Conservation (phyloP, 2,797 vertebrate species). For the Oophaga sylvatica region DNA sequence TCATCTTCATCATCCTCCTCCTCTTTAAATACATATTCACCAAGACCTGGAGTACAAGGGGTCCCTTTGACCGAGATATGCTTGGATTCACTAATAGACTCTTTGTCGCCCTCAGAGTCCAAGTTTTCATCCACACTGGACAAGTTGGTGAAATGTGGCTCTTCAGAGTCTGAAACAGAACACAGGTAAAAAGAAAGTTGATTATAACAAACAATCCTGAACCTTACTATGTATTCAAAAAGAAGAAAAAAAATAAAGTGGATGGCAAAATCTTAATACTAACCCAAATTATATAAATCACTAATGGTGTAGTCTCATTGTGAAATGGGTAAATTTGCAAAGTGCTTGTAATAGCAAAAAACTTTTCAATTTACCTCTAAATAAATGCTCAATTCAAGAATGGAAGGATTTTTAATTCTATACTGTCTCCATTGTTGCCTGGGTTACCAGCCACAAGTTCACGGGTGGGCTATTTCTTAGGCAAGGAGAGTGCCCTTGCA, state of each 20-base stretch:
- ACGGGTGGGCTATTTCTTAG: too few species aligned
- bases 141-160: slow-evolving; percentile 90
- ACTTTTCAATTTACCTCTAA: too few species aligned
- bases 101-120: slow-evolving; percentile 94
- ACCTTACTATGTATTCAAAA: not conserved
- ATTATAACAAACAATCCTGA: slow-evolving; percentile 24
- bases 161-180: slow-evolving; percentile 88
- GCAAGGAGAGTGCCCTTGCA: too few species aligned
- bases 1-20: slow-evolving; percentile 83
- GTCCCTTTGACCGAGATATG: slow-evolving; percentile 78
- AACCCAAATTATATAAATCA: too few species aligned
- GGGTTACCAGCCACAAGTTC: too few species aligned
- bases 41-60: slow-evolving; percentile 84
- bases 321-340: too few species aligned
- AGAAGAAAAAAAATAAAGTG: not conserved
- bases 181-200: not conserved
- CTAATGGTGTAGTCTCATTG: too few species aligned
- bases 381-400: too few species aligned
- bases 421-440: too few species aligned
- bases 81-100: slow-evolving; percentile 83
- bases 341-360: too few species aligned
- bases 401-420: too few species aligned
- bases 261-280: not conserved
- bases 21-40: slow-evolving; percentile 99
- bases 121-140: slow-evolving; percentile 92